These are phyloP conservation scores for Catharus fuscescens DNA, from an alignment of 2,113 vertebrate species.

Conservation along the genomic window DNA sequence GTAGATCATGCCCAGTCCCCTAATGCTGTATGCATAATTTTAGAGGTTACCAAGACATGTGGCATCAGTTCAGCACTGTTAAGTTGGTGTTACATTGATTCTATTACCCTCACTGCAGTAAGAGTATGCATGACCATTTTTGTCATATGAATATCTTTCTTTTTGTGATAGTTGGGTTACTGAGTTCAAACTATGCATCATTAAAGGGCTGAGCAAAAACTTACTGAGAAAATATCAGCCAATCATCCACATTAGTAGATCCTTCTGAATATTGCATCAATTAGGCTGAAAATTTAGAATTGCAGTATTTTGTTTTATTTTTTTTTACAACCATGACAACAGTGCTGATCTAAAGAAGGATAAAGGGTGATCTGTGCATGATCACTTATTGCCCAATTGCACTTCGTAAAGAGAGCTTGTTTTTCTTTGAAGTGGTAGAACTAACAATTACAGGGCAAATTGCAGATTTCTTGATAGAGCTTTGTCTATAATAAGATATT, in stretches of 20 bases:
- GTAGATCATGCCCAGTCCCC: neutral
- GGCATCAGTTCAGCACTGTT: neutral
- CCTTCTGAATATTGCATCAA: neutral
- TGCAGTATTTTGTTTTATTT: neutral
- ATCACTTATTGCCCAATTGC: neutral
- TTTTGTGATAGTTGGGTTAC: neutral
- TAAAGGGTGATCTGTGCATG: neutral
- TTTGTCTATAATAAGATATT: neutral
- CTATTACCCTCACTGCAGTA: neutral
- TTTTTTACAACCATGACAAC: neutral
- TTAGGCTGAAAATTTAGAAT: neutral
- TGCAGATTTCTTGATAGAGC: neutral
- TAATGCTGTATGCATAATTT: neutral
- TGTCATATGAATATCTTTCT: neutral
- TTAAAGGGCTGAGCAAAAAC: neutral
- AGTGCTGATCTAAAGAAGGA: neutral
- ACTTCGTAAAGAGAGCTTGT: neutral
- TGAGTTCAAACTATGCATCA: neutral
- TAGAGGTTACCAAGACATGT: neutral
- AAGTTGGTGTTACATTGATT: neutral
- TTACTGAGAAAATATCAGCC: neutral
- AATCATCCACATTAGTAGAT: neutral
- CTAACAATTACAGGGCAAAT: neutral
- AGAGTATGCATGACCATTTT: fast-evolving
- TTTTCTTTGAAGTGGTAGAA: neutral